Base-by-base conservation (phyloP, 2,113 vertebrate genomes). In the Ardeotis arabs region DNA sequence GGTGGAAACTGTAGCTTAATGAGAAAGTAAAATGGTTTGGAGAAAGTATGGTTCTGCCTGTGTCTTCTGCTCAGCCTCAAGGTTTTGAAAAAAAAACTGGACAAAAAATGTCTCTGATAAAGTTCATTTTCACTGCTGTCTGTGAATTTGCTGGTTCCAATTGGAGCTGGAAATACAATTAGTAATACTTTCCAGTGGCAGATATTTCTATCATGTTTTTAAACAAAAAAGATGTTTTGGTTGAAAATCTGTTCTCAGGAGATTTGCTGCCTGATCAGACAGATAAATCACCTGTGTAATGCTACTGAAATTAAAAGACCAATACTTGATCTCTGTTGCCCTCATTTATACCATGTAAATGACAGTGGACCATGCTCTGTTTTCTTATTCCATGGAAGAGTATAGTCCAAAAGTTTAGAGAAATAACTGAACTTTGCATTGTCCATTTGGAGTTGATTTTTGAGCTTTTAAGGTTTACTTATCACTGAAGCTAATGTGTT, bases 401-500 rank as follows among this genome's bases (percentile, higher is more conserved):
- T 33, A 44, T 24, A 44, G 49, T 73, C 45, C 24, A 80, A 74
- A 81, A 86, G 37, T 75, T 80, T 69, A 53, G 56, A 95, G 33
- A 88, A 77, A 55, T 55, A 74, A 12, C 37, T 88, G 77, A 91
- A 73, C 10, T 91, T 90, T n/a, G 23, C 41, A 37, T 66, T 55
- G 49, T 49, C 78, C 45, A 87, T 58, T 45, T 83, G 52, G 56
- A 88, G 67, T 33, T 88, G 84, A 77, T 83, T 96, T 91, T 94
- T 95, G 73, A 95, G 75, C 44, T 90, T 83, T 49, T 69, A 49
- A 79, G 53, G 45, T 83, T 90, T 93, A 58, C 50, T 93, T 91
- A 78, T 68, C n/a, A 44, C 50, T 77, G 37, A 87, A 93, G 37
- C 63, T 88, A 95, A 87, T 76, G 37, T 77, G 63, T 90, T 91